These are phyloP conservation scores for Hydraecia micacea DNA, from an alignment of 2,888 invertebrate genomes.

Conservation along the genomic window DNA sequence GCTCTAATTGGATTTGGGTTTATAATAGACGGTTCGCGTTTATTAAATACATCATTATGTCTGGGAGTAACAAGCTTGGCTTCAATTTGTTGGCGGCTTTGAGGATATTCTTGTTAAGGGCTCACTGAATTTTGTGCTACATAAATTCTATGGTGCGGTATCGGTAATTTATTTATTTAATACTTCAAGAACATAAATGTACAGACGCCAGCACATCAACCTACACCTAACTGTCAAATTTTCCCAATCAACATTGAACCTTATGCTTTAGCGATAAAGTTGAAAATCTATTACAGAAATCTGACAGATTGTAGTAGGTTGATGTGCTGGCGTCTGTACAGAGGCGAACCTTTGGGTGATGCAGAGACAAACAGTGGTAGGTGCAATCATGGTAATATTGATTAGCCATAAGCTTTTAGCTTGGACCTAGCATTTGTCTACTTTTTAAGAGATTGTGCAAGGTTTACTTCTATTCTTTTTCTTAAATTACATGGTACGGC, in stretches of 20 bases:
- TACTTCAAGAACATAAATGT: too few species aligned
- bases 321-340: too few species aligned
- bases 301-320: too few species aligned
- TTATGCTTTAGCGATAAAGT: too few species aligned
- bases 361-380: too few species aligned
- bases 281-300: too few species aligned
- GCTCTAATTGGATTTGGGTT: constrained; percentile 51
- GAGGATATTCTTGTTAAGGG: constrained; percentile 9
- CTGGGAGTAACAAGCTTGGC: constrained; percentile 12
- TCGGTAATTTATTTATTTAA: not conserved
- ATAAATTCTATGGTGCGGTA: not conserved
- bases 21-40: constrained; percentile 36
- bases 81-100: constrained; percentile 23
- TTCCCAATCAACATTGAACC: too few species aligned
- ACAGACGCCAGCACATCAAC: too few species aligned
- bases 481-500: not conserved
- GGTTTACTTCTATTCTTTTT: not conserved
- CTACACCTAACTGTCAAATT: too few species aligned
- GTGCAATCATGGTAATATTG: not conserved
- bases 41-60: constrained; percentile 34
- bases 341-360: too few species aligned
- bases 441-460: not conserved
- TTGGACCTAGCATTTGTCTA: not conserved
- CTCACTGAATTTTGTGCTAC: not conserved
- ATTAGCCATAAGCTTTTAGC: not conserved